phyloP scores from a whole-genome alignment of 2,797 vertebrate species.

The Leptodactylus fallax region DNA sequence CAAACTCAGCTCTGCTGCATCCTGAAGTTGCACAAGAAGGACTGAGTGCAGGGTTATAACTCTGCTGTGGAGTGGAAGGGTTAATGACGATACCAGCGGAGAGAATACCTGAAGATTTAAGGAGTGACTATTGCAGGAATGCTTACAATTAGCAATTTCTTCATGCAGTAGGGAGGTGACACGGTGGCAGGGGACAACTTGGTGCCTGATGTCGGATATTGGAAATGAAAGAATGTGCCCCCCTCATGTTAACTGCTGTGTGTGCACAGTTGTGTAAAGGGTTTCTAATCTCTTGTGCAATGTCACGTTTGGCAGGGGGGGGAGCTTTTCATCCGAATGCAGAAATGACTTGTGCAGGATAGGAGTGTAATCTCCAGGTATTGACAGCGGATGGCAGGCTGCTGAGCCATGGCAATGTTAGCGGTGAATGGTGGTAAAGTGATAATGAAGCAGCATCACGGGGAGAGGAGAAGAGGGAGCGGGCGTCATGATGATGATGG shows the following conservation, averaged over 20 bases:
- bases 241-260: conserved; percentile 9
- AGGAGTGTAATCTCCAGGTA: background rate
- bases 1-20: conserved; percentile 2
- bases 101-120: conserved; percentile 46
- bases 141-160: conserved; percentile 31
- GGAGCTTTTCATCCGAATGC: background rate
- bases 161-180: conserved; percentile 11
- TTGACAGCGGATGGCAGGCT: conserved; percentile 13
- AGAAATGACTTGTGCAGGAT: background rate
- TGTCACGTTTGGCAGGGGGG: conserved; percentile 17
- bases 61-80: conserved; percentile 7
- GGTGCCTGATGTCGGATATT: conserved; percentile 20
- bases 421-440: conserved; percentile 9
- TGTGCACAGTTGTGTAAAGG: conserved; percentile 16
- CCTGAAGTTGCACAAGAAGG: no score
- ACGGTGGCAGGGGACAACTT: conserved; percentile 21
- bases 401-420: background rate
- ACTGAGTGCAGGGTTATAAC: no score
- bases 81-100: conserved; percentile 31
- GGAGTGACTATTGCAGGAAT: conserved; percentile 30
- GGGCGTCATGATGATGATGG: background rate
- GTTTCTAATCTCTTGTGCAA: conserved; percentile 41
- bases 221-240: conserved; percentile 14
- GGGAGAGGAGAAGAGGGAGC: background rate
- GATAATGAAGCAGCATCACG: conserved; percentile 27